A percentile compares a stretch with the other conserved stretches of the same genome.
Conservation (phyloP, 2,113 vertebrate genomes). For the Crotalus tigris region DNA sequence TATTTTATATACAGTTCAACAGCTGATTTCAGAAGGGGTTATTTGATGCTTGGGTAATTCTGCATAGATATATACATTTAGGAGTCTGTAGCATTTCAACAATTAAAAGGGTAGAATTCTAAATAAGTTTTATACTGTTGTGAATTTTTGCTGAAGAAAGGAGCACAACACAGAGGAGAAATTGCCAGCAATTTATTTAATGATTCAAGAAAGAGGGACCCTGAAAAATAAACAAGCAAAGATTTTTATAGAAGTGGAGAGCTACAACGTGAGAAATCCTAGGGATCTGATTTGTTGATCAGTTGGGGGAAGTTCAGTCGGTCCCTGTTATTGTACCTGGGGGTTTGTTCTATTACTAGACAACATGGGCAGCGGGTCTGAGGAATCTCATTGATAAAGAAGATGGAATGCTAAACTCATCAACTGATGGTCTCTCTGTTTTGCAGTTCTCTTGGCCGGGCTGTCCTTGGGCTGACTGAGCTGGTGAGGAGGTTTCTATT, state of each 20-base stretch:
- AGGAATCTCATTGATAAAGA: not conserved
- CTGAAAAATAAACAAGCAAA: not conserved
- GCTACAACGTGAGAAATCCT: not conserved
- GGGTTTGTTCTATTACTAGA: not conserved
- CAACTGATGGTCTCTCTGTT: not conserved
- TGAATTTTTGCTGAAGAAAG: not conserved
- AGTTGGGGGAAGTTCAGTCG: not conserved
- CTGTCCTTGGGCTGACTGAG: not conserved
- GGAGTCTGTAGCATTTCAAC: not conserved
- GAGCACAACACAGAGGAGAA: not conserved
- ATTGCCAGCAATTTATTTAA: not conserved
- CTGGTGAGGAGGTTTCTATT: not conserved
- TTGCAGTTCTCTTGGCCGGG: not conserved
- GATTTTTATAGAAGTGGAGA: not conserved
- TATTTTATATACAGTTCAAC: not conserved
- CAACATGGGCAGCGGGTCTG: not conserved
- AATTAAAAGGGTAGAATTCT: not conserved
- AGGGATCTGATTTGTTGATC: not conserved
- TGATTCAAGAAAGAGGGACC: not conserved
- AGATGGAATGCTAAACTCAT: not conserved
- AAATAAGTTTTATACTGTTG: not conserved
- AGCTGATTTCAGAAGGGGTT: not conserved
- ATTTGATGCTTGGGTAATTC: not conserved
- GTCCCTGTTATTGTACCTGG: not conserved
- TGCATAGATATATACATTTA: not conserved